A percentile compares a stretch with the other conserved stretches of the same genome.
Conservation (phyloP, 2,113 vertebrate genomes). For the Collichthys lucidus region DNA sequence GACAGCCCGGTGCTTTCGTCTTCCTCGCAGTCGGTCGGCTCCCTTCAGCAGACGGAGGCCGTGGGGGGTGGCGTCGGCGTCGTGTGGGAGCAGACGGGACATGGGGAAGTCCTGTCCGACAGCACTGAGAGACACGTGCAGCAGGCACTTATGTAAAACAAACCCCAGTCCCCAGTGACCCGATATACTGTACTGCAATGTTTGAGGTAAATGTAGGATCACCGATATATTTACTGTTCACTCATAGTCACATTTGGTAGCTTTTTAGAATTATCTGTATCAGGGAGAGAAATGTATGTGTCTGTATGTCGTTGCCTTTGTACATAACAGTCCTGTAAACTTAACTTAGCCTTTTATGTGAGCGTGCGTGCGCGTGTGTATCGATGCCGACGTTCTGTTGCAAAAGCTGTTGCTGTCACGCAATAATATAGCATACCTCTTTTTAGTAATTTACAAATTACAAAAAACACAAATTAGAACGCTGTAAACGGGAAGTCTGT, state of each 20-base stretch:
- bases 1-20: slow-evolving; percentile 68
- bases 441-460: slow-evolving; percentile 27
- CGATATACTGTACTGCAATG: slow-evolving; percentile 57
- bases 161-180: slow-evolving; percentile 27
- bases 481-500: slow-evolving; percentile 13
- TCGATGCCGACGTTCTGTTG: slow-evolving; percentile 56
- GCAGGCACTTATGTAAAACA: slow-evolving; percentile 71
- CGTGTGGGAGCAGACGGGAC: slow-evolving; percentile 66
- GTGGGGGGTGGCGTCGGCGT: slow-evolving; percentile 60
- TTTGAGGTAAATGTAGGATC: slow-evolving; percentile 74
- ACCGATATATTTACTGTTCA: slow-evolving; percentile 75
- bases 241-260: slow-evolving; percentile 76
- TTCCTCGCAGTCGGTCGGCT: slow-evolving; percentile 70
- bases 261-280: slow-evolving; percentile 79
- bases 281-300: slow-evolving; percentile 73
- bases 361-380: slow-evolving; percentile 37
- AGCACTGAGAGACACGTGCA: slow-evolving; percentile 64
- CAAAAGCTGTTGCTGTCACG: slow-evolving; percentile 49
- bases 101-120: slow-evolving; percentile 65
- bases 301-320: slow-evolving; percentile 74
- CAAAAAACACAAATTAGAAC: slow-evolving; percentile 15
- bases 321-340: slow-evolving; percentile 77
- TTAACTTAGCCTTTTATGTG: slow-evolving; percentile 65
- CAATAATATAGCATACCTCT: slow-evolving; percentile 63
- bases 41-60: slow-evolving; percentile 79